Conservation (phyloP, 2,113 vertebrate species). For the Platichthys flesus region DNA sequence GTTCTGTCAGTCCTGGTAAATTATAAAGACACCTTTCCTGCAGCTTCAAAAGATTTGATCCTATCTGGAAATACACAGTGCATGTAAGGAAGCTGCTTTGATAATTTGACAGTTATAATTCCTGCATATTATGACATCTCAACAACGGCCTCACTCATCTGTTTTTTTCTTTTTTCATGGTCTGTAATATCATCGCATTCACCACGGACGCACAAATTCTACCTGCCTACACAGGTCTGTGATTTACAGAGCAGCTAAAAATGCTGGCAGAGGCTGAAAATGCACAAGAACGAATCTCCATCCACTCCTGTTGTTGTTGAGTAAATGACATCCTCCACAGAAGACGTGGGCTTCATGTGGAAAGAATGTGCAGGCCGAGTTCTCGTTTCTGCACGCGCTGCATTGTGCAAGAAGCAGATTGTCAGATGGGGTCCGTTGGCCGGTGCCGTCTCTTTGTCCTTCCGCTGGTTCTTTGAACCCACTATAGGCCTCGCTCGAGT, state of each 20-base stretch:
- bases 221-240: constrained; percentile 61
- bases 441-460: constrained; percentile 40
- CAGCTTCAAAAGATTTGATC: background rate
- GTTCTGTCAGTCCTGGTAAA: constrained; percentile 8
- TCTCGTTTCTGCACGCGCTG: constrained; percentile 35
- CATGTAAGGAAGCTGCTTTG: background rate
- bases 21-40: constrained; percentile 15
- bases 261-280: constrained; percentile 54
- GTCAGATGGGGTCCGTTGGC: constrained; percentile 22
- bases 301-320: constrained; percentile 41
- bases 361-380: constrained; percentile 54
- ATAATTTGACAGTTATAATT: background rate
- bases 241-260: constrained; percentile 41
- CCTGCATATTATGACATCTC: background rate
- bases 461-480: constrained; percentile 49
- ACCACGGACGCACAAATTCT: constrained; percentile 14
- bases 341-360: constrained; percentile 26
- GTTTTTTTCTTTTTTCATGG: background rate
- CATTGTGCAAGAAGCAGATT: constrained; percentile 19
- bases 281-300: constrained; percentile 37
- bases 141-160: background rate
- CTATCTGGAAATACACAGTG: background rate
- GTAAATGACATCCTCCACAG: constrained; percentile 46
- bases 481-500: constrained; percentile 45
- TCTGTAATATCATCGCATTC: background rate